phyloP scores from a whole-genome alignment of 2,113 vertebrate genomes.

The Hirundichthys speculiger region DNA sequence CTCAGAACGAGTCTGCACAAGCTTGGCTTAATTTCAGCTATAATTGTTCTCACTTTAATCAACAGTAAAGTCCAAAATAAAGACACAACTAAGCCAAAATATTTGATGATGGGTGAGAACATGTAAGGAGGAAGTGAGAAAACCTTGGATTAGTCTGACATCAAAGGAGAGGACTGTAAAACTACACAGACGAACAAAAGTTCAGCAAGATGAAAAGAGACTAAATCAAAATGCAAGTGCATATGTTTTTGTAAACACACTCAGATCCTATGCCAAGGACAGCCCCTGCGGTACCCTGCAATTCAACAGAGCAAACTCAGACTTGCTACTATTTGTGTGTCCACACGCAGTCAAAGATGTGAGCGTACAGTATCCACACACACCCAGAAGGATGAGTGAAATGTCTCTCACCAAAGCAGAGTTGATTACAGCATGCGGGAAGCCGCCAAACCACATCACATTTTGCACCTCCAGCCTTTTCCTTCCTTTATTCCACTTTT shows the following conservation, averaged over 20 bases:
- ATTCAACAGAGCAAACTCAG: constrained; percentile 46
- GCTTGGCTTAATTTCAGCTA: neutral
- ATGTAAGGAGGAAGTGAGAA: neutral
- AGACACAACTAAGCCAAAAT: neutral
- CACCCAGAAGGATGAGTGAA: constrained; percentile 42
- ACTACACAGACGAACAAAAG: constrained; percentile 35
- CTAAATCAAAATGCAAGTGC: constrained; percentile 17
- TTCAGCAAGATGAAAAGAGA: constrained; percentile 20
- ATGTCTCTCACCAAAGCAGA: constrained; percentile 53
- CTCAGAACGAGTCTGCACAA: neutral
- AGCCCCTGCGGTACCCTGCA: constrained; percentile 45
- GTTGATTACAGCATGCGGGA: constrained; percentile 54
- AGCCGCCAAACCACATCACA: constrained; percentile 47
- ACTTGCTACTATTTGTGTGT: constrained; percentile 18
- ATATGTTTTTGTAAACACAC: constrained; percentile 33
- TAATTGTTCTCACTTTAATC: neutral
- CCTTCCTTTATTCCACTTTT: constrained; percentile 20
- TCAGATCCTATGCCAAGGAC: constrained; percentile 46
- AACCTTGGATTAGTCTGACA: neutral
- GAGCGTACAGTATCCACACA: constrained; percentile 11
- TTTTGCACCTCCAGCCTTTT: constrained; percentile 40
- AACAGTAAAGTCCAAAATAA: neutral
- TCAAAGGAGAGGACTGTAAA: constrained; percentile 3
- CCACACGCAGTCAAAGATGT: constrained; percentile 27
- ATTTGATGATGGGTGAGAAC: neutral